These are phyloP conservation scores for Drosophila anomelani DNA, from an alignment of 2,888 invertebrate species.

Conservation along the genomic window DNA sequence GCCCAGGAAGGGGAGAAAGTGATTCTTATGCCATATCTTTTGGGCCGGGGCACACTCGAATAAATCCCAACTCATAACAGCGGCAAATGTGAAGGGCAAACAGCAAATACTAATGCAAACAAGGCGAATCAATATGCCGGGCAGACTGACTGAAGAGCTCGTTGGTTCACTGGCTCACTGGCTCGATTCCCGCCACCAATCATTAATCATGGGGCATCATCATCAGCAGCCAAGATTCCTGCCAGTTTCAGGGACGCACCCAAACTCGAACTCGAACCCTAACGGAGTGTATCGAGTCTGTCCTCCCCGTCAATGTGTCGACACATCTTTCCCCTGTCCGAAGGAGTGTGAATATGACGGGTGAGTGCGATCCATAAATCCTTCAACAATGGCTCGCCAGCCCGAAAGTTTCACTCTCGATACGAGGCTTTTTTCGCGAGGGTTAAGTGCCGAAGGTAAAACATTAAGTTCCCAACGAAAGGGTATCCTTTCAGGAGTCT, in stretches of 20 bases:
- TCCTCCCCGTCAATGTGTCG: slow-evolving; percentile 63
- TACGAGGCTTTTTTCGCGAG: neutral
- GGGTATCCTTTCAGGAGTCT: slow-evolving; percentile 8
- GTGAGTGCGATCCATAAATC: slow-evolving; percentile 61
- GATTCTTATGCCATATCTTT: slow-evolving; percentile 27
- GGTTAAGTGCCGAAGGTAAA: slow-evolving; percentile 9
- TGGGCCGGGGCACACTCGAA: slow-evolving; percentile 23
- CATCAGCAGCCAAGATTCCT: slow-evolving; percentile 56
- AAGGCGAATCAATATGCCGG: slow-evolving; percentile 70
- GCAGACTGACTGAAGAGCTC: slow-evolving; percentile 19
- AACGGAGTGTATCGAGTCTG: slow-evolving; percentile 46
- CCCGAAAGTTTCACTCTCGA: slow-evolving; percentile 36
- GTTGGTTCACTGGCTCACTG: slow-evolving; percentile 3
- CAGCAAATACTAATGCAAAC: slow-evolving; percentile 76
- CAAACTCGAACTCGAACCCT: slow-evolving; percentile 12
- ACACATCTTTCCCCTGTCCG: slow-evolving; percentile 55
- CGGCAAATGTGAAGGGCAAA: slow-evolving; percentile 75
- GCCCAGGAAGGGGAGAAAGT: slow-evolving; percentile 29
- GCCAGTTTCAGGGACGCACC: slow-evolving; percentile 36
- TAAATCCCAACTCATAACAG: slow-evolving; percentile 61
- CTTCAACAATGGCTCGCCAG: slow-evolving; percentile 53
- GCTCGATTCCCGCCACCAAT: slow-evolving; percentile 62
- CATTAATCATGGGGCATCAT: slow-evolving; percentile 77
- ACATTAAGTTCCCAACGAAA: slow-evolving; percentile 12
- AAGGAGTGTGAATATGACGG: slow-evolving; percentile 47